Percentiles rank a stretch among this genome's conserved stretches.
Evolutionary conservation across 2,888 invertebrate species (phyloP).

Genomic region (Drosophila multiciliata): DNA sequence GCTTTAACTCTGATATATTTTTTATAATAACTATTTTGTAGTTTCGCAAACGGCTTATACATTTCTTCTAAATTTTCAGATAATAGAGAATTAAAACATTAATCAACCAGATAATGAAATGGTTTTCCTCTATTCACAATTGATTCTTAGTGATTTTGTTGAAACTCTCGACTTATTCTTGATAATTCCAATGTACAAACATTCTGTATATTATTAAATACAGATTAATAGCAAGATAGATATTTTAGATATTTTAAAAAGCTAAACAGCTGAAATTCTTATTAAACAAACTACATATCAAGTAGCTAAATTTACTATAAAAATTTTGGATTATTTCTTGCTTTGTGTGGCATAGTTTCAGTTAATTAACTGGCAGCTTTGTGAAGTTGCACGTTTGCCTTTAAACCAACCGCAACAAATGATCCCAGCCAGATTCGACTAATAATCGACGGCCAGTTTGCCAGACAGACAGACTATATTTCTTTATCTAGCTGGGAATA

Average conservation of each 20-base stretch:
- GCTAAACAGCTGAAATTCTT: neutral
- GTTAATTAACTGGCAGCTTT: conserved; percentile 14
- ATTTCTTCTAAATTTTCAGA: neutral
- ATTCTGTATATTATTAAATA: neutral
- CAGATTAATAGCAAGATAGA: neutral
- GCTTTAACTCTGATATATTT: neutral
- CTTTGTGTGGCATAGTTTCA: conserved; percentile 4
- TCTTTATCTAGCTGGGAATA: conserved; percentile 15
- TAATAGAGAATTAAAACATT: neutral
- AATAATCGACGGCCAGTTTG: conserved; percentile 20
- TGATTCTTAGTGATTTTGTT: neutral
- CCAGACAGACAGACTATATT: conserved; percentile 7
- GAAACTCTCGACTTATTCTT: neutral
- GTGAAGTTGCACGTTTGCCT: conserved; percentile 34
- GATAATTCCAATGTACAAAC: neutral
- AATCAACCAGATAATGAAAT: rapidly evolving
- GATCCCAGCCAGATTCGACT: conserved; percentile 18
- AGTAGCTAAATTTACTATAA: neutral
- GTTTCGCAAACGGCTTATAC: too few species aligned
- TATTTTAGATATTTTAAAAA: neutral
- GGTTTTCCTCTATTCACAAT: neutral
- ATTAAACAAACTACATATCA: neutral
- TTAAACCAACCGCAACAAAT: conserved; percentile 34
- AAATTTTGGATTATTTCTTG: conserved; percentile 8
- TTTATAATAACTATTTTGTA: too few species aligned